These are phyloP conservation scores for Tetramorium parvispinum DNA, from an alignment of 1,140 invertebrate species.

Conservation along the genomic window DNA sequence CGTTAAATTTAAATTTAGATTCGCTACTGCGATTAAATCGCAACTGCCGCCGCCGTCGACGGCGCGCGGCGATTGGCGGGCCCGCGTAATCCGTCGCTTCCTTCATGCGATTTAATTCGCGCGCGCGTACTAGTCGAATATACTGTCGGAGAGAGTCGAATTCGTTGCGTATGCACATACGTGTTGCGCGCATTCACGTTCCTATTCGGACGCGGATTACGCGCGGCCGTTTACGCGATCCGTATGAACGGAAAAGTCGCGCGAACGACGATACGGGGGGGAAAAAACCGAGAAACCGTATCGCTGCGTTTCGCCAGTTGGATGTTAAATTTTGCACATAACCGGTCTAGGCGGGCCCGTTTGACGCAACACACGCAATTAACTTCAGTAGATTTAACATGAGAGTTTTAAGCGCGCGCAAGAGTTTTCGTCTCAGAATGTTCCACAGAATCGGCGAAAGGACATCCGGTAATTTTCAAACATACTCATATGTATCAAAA, in stretches of 20 bases:
- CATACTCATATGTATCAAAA: no score
- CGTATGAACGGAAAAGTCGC: not conserved
- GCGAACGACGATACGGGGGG: not conserved
- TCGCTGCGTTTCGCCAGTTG: not conserved
- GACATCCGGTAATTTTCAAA: no score
- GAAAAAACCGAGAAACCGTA: not conserved
- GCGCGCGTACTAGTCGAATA: slow-evolving; percentile 6
- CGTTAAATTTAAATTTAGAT: slow-evolving; percentile 41
- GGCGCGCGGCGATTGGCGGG: slow-evolving; percentile 15
- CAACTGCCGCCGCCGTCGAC: not conserved
- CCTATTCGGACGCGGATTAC: not conserved
- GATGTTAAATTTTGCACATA: not conserved
- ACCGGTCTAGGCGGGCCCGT: not conserved
- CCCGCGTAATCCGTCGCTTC: slow-evolving; percentile 52
- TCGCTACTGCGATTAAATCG: not conserved
- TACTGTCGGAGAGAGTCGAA: not conserved
- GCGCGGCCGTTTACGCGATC: no score
- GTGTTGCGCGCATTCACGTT: slow-evolving; percentile 17
- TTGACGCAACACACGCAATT: not conserved
- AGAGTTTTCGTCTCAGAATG: no score
- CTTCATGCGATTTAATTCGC: slow-evolving; percentile 45
- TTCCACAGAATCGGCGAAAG: no score
- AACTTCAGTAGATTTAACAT: not conserved
- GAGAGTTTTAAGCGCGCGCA: no score
- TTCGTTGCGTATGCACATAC: not conserved